Evolutionary conservation across 2,888 invertebrate species (phyloP).

Genomic region (Ennomos erosarius): DNA sequence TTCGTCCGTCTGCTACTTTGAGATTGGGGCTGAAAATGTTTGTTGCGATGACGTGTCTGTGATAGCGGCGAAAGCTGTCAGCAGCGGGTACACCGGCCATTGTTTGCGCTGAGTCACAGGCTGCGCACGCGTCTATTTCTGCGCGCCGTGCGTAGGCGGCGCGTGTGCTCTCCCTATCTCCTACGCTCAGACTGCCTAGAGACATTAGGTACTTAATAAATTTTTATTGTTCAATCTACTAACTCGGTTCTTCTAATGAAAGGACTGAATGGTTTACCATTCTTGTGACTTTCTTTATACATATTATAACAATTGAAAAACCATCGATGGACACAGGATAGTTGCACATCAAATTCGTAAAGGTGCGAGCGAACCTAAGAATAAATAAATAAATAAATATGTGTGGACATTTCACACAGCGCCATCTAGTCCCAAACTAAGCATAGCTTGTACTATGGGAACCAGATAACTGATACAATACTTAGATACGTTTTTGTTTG

Average conservation of each 20-base stretch:
- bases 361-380: too few relatives aligned
- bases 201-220: conserved; percentile 48
- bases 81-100: conserved; percentile 68
- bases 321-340: too few relatives aligned
- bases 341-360: too few relatives aligned
- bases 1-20: not conserved
- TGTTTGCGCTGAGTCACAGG: conserved; percentile 79
- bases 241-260: conserved; percentile 3
- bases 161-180: conserved; percentile 57
- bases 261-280: too few relatives aligned
- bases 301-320: too few relatives aligned
- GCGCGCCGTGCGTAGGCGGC: conserved; percentile 68
- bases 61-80: conserved; percentile 68
- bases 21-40: conserved; percentile 10
- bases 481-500: too few relatives aligned
- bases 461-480: too few relatives aligned
- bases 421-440: too few relatives aligned
- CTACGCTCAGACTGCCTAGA: conserved; percentile 59
- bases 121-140: conserved; percentile 79
- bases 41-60: conserved; percentile 45
- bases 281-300: too few relatives aligned
- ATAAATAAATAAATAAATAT: too few relatives aligned
- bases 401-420: too few relatives aligned
- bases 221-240: not conserved
- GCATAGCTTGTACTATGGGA: too few relatives aligned